These are phyloP conservation scores for Aphelenchoides bicaudatus DNA, from an alignment of 2,888 invertebrate species.

Conservation along the genomic window DNA sequence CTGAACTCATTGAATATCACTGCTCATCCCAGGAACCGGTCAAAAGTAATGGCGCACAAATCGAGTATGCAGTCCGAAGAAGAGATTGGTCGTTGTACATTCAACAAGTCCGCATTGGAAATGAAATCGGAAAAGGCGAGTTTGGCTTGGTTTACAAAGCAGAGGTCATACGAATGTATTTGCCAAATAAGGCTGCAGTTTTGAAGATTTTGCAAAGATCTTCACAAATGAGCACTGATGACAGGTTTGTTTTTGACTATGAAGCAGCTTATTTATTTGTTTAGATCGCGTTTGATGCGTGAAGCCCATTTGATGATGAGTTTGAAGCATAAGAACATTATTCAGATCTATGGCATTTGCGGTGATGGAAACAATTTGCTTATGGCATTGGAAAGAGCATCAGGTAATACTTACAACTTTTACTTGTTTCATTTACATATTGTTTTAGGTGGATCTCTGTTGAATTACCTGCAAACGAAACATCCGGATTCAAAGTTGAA, in stretches of 20 bases:
- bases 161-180: background rate
- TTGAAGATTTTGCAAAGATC: background rate
- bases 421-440: no score
- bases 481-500: background rate
- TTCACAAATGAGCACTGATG: background rate
- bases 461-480: slow-evolving; percentile 1
- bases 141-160: slow-evolving; percentile 13
- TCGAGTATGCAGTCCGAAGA: slow-evolving; percentile 9
- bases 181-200: background rate
- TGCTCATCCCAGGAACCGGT: slow-evolving; percentile 8
- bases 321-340: slow-evolving; percentile 10
- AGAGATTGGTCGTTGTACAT: slow-evolving; percentile 2
- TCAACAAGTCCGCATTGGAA: slow-evolving; percentile 4
- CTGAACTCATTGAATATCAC: slow-evolving; percentile 13
- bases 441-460: background rate
- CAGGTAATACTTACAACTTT: no score
- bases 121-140: slow-evolving; percentile 15
- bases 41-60: slow-evolving; percentile 6
- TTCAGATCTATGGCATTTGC: slow-evolving; percentile 12
- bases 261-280: background rate
- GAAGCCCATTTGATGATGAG: slow-evolving; percentile 18
- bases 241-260: background rate
- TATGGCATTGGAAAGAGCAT: slow-evolving; percentile 13
- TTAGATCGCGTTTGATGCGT: slow-evolving; percentile 6
- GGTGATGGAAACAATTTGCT: background rate